Evolutionary conservation across 1,140 invertebrate species (phyloP).

Genomic region (Pseudomyrmex cubaensis): DNA sequence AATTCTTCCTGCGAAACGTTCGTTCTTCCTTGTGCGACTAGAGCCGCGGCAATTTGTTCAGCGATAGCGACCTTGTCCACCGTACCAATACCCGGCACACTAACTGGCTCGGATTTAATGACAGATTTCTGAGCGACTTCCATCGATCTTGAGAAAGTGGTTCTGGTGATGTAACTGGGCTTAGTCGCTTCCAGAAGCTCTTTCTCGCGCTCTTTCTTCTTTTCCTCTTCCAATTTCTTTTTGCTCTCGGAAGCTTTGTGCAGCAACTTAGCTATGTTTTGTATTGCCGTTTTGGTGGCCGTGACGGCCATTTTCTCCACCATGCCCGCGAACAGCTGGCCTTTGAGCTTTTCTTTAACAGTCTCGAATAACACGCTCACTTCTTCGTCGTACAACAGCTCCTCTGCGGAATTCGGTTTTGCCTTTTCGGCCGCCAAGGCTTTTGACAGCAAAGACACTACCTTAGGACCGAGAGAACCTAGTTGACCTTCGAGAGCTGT

Average conservation of each 20-base stretch:
- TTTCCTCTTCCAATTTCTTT: constrained; percentile 85
- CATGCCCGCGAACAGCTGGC: constrained; percentile 91
- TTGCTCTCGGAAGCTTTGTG: constrained; percentile 87
- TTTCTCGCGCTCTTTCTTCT: constrained; percentile 74
- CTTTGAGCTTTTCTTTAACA: constrained; percentile 93
- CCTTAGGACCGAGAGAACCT: constrained; percentile 91
- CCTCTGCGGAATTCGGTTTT: constrained; percentile 90
- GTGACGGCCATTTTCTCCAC: constrained; percentile 88
- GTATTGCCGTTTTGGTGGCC: constrained; percentile 87
- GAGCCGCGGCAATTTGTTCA: constrained; percentile 90
- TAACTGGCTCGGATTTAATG: constrained; percentile 84
- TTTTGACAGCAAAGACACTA: constrained; percentile 90
- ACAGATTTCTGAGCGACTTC: constrained; percentile 64
- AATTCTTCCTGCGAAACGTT: constrained; percentile 91
- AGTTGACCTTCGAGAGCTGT: constrained; percentile 92
- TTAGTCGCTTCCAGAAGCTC: constrained; percentile 73
- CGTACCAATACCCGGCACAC: constrained; percentile 88
- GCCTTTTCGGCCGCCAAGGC: constrained; percentile 92
- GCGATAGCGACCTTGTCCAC: constrained; percentile 91
- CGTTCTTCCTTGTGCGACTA: constrained; percentile 91
- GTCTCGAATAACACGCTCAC: constrained; percentile 92
- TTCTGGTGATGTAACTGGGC: constrained; percentile 74
- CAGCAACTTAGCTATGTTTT: constrained; percentile 89
- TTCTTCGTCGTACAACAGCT: constrained; percentile 89
- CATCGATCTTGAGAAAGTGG: constrained; percentile 72